Evolutionary conservation across 2,888 invertebrate genomes (phyloP), one percentile per base, ranked within the genome.

Genomic region (Stegana nigrithorax): DNA sequence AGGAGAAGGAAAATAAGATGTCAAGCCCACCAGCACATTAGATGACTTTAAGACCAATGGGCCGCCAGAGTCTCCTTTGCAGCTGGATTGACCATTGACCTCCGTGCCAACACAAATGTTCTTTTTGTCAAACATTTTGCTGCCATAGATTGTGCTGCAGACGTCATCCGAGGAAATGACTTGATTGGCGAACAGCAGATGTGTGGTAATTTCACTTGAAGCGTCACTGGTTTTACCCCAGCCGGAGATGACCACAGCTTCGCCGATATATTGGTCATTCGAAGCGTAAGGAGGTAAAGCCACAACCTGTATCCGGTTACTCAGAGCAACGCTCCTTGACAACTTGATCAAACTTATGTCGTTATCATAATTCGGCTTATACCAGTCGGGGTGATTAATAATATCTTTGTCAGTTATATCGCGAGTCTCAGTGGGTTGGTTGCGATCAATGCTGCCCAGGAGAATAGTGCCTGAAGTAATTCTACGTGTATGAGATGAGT

Each of bases 61-160:
- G 50, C 84, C 83, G 23, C 84, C 84, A 17, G 84, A 84, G 66
- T 84, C 84, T 44, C 84, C 84, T 36, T 75, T 71, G 72, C 84
- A 84, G 51, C 80, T 79, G 55, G 83, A 84, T 2, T 53, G 17
- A 2, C 70, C 68, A 17, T 56, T 57, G 45, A 63, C 3, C n/a
- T n/a, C n/a, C 2, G 80, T 79, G 19, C 19, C 0, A 0, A 75
- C 60, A 57, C 83, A 84, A 39, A 83, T 61, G 51, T 71, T 75
- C 51, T n/a, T 1, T 1, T 14, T 0, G 2, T 57, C 57, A 8
- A 81, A 69, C 50, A 69, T 71, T 36, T 72, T 53, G n/a, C 80
- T 70, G 21, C 85, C 85, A 42, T 85, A 86, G 61, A 81, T 82
- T 63, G 84, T 83, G 8, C 83, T 84, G 72, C 81, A 78, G 78